Base-by-base conservation (phyloP, 1,140 invertebrate genomes). In the Medauroidea extradentata region DNA sequence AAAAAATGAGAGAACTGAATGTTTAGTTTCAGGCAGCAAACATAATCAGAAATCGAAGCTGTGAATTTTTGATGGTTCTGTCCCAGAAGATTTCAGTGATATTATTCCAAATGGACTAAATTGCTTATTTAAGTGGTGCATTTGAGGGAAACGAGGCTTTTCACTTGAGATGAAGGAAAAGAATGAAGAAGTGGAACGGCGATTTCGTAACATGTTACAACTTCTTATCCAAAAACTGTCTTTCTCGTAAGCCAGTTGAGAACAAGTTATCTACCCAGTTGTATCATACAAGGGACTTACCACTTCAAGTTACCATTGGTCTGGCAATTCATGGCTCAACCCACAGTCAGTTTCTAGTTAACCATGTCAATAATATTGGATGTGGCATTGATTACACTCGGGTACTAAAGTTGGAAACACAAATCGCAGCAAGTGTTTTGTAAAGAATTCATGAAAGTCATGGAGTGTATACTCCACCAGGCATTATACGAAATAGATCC, bases 231-330 rank as follows among this genome's bases (percentile, higher is more conserved):
- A n/a, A 41, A 16, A 21, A 53, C 9, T 53, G 24, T 34, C 52
- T 53, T 11, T 16, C 3, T 42, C 11, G 23, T 2, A 53, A 19
- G 38, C 52, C 13, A 34, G 52, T 34, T 3, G 5, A 24, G n/a
- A 57, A 56, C 13, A 23, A 8, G 25, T n/a, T 27, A n/a, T 3
- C 18, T 5, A 56, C 21, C 4, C 16, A 9, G 21, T 8, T 11
- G 14, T 23, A 18, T 14, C 24, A 39, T 38, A 9, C 4, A 50
- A 23, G 50, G 9, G 57, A 59, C 16, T 23, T 39, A 14, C 50
- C 51, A 25, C 46, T 59, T n/a, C 57, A 59, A 41, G 51, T 59
- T 21, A 16, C 51, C 18, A 16, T 59, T 58, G 53, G 57, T 56
- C 27, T 59, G 2, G n/a, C 57, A 58, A 43, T 59, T 41, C 43